phyloP scores from a whole-genome alignment of 2,113 vertebrate species.

The Brachirus orientalis region DNA sequence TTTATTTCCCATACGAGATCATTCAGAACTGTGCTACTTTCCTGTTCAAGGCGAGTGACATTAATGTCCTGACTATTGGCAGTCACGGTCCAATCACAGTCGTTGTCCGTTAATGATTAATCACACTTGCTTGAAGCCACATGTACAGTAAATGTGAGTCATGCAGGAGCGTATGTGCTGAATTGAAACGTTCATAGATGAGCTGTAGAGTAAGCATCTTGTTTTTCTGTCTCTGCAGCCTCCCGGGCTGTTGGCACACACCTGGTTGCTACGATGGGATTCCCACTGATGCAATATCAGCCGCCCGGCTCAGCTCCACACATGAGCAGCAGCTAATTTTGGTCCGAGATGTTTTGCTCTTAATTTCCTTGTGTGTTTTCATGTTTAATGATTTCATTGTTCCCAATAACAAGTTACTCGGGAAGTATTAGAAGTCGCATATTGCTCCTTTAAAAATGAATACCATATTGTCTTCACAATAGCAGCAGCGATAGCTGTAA shows the following conservation, averaged over 20 bases:
- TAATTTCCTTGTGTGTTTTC: neutral
- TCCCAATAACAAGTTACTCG: no score
- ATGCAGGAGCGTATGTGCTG: neutral
- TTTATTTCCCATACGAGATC: no score
- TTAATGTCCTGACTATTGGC: neutral
- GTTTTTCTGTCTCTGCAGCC: slow-evolving; percentile 45
- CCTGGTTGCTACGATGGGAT: slow-evolving; percentile 68
- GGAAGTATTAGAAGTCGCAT: no score
- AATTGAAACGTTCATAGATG: neutral
- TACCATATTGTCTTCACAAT: no score
- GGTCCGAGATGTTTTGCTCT: slow-evolving; percentile 36
- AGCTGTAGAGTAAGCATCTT: slow-evolving; percentile 13
- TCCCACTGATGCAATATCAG: slow-evolving; percentile 75
- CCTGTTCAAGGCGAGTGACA: neutral
- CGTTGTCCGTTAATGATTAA: slow-evolving; percentile 16
- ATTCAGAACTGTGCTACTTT: neutral
- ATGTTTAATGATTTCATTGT: no score
- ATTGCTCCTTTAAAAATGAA: no score
- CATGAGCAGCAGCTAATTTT: slow-evolving; percentile 10
- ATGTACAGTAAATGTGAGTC: neutral
- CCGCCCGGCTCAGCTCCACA: slow-evolving; percentile 59
- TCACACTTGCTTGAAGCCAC: neutral
- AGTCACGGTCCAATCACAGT: slow-evolving; percentile 1
- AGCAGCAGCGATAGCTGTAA: no score
- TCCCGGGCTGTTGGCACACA: slow-evolving; percentile 29